Base-by-base conservation (phyloP, 2,888 invertebrate species). In the Andrena chrysosceles region DNA sequence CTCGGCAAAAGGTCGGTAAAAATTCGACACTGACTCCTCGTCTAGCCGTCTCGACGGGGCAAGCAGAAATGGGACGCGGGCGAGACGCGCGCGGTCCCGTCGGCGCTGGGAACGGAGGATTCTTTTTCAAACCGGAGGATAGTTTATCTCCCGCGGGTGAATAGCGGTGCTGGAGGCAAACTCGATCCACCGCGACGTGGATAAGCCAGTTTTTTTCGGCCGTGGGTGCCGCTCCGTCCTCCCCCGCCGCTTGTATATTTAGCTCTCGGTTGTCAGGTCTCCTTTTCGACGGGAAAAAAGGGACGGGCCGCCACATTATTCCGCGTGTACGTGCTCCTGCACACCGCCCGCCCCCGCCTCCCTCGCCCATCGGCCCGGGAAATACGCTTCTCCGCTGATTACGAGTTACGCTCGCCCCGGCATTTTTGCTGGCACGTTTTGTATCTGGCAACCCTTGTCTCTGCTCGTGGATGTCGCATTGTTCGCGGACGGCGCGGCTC, bases 141-240 rank as follows among this genome's bases (percentile, higher is more conserved):
- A 69, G 85, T 81, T 85, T 75, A 84, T 85, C 85, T 70, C 71
- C 8, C 42, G 72, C 59, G 54, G 74, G 33, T 63, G 75, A 84
- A 75, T 60, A 64, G 73, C 59, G 64, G 35, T 74, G 74, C 56
- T 48, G 64, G 85, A 68, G 68, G 71, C 64, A 69, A 80, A 77
- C 85, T 85, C 84, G 85, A 85, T 84, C 71, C 81, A 67, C 33
- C 67, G 42, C 68, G 66, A 42, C 80, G 20, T 33, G 85, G 81
- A 81, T 85, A 84, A 85, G 81, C 85, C 69, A 74, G 56, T 70
- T 81, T 84, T 84, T 75, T 31, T 64, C 31, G 48, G 35, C 31
- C 20, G 54, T 54, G 26, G 56, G 20, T 56, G 56, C 62, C 60
- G 29, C 63, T 31, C 35, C 54, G 23, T 59, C 66, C 33, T 63